Evolutionary conservation across 2,888 invertebrate species (phyloP), one percentile per base, ranked within the genome.

Genomic region (Arctia plantaginis): DNA sequence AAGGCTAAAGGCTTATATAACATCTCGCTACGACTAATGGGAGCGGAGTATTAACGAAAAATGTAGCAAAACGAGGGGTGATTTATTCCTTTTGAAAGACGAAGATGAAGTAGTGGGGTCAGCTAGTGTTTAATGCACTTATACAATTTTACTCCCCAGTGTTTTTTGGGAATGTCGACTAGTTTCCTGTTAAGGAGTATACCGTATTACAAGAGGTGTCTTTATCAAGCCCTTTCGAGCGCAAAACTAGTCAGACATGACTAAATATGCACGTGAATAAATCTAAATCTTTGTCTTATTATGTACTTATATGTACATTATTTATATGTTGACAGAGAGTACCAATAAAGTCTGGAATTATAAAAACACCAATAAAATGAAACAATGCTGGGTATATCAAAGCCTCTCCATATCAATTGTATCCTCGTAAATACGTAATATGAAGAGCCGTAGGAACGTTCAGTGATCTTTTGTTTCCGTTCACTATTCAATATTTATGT

Each of bases 381-480:
- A 71, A 69, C 66, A 72, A 67, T 75, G 39, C 74, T 72, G 8
- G 44, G 65, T 75, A 74, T 65, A 82, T 81, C 79, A 85, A 82
- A 83, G 71, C 75, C 62, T 80, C 70, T 72, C 18, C 66, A 72
- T 73, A 82, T 76, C 79, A 83, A 83, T 83, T 77, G 68, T 78
- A 75, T 74, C 47, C 75, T 81, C 79, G 77, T 78, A 79, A 80
- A 81, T 79, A 77, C 73, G 74, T 82, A 84, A 81, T 73, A 74
- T 74, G 73, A 72, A 78, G 64, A 81, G 73, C 77, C 64, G 74
- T 79, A 75, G 55, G 39, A 76, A 41, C 72, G 72, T 78, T 76
- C 83, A 77, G 76, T 69, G 72, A 81, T 82, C 77, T 79, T 81
- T 81, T 80, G 78, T 81, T 80, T 81, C n/a, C 59, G 66, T 80